Percentiles rank a stretch among this genome's conserved stretches.
These are phyloP conservation scores for Herpailurus yagouaroundi DNA, from an alignment of 2,113 vertebrate species.

Conservation along the genomic window DNA sequence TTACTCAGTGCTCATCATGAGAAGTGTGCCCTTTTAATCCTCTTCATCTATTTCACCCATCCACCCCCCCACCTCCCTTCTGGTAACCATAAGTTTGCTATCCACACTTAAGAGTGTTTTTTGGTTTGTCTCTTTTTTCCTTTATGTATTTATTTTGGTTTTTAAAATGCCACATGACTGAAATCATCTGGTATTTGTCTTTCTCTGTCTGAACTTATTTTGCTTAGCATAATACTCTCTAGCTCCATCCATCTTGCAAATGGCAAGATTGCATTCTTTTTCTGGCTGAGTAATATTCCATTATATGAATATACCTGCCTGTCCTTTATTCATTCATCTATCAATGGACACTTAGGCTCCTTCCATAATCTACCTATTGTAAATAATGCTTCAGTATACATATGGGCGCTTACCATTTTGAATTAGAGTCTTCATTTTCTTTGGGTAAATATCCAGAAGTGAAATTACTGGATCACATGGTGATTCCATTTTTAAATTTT, in stretches of 20 bases:
- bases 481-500: background rate
- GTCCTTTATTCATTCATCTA: background rate
- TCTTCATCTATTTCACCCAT: background rate
- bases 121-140: background rate
- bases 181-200: background rate
- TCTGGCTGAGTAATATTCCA: background rate
- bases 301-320: background rate
- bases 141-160: background rate
- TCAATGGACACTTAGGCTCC: background rate
- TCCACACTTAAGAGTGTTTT: background rate
- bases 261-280: background rate
- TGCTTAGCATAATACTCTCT: background rate
- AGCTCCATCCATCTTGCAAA: background rate
- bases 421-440: background rate
- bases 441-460: background rate
- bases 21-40: background rate
- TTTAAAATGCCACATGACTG: background rate
- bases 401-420: background rate
- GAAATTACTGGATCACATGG: background rate
- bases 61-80: background rate
- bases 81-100: background rate
- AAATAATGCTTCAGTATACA: background rate
- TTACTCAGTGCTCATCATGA: background rate
- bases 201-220: background rate
- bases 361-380: background rate